phyloP scores from a whole-genome alignment of 2,888 invertebrate genomes.

The Halictus quadricinctus region DNA sequence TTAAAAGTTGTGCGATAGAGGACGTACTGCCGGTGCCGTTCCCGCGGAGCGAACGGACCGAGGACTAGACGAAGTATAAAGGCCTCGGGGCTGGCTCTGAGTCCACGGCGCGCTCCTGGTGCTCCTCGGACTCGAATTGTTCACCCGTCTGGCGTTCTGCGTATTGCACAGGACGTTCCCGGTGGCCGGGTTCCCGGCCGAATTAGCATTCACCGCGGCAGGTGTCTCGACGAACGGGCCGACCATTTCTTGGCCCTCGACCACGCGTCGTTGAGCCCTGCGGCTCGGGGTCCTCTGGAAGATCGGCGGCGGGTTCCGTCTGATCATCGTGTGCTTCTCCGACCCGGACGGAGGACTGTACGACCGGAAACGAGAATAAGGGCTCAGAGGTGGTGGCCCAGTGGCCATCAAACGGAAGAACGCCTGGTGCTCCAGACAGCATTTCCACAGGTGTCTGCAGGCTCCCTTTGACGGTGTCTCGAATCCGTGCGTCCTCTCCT shows the following conservation, averaged over 20 bases:
- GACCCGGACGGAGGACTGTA: conserved; percentile 79
- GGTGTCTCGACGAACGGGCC: conserved; percentile 79
- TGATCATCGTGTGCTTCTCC: conserved; percentile 81
- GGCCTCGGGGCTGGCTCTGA: conserved; percentile 89
- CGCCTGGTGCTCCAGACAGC: conserved; percentile 97
- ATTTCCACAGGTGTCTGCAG: conserved; percentile 97
- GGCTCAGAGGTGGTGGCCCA: conserved; percentile 82
- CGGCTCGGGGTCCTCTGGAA: conserved; percentile 92
- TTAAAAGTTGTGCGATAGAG: background rate
- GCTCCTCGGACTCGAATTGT: conserved; percentile 86
- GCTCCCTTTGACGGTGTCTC: conserved; percentile 96
- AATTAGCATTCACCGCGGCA: conserved; percentile 69
- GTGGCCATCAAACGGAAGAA: conserved; percentile 93
- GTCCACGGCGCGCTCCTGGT: conserved; percentile 92
- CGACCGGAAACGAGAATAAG: conserved; percentile 81
- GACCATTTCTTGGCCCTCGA: conserved; percentile 84
- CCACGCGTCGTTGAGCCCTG: conserved; percentile 88
- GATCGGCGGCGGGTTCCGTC: conserved; percentile 86
- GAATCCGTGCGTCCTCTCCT: conserved; percentile 97
- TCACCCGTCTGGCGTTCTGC: conserved; percentile 71
- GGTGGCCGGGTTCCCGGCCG: conserved; percentile 65
- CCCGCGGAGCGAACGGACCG: conserved; percentile 90
- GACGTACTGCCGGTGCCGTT: conserved; percentile 80
- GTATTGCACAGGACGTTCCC: conserved; percentile 64
- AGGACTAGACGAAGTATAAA: conserved; percentile 91